phyloP scores from a whole-genome alignment of 1,140 invertebrate species.

The Chelonus insularis region DNA sequence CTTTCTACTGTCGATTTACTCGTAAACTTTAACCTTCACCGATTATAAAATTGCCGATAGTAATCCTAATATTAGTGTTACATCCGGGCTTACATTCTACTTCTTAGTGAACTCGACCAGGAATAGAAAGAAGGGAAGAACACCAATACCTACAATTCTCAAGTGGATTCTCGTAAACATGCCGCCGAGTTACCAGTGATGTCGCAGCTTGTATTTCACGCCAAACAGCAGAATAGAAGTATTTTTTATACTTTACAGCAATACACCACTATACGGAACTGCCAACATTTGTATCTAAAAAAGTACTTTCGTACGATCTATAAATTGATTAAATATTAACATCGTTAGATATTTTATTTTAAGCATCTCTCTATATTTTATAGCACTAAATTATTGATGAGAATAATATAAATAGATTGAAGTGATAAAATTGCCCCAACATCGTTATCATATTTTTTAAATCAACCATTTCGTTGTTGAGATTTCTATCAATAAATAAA shows the following conservation, averaged over 20 bases:
- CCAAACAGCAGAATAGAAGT: slow-evolving; percentile 35
- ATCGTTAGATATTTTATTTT: no score
- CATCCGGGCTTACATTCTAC: neutral
- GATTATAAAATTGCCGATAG: slow-evolving; percentile 17
- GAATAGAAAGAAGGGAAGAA: slow-evolving; percentile 32
- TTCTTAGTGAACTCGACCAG: neutral
- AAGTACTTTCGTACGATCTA: slow-evolving; percentile 4
- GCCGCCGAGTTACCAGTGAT: slow-evolving; percentile 32
- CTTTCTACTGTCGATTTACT: neutral
- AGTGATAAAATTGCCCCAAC: no score
- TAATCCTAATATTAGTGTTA: slow-evolving; percentile 12
- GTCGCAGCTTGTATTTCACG: slow-evolving; percentile 35
- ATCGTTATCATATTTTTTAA: no score
- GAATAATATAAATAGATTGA: no score
- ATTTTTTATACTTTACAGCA: slow-evolving; percentile 14
- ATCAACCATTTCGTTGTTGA: no score
- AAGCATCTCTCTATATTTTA: no score
- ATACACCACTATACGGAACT: neutral
- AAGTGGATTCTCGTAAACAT: slow-evolving; percentile 36
- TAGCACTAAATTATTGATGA: no score
- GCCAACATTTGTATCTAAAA: neutral
- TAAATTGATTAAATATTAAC: no score
- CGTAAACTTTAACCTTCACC: slow-evolving; percentile 7
- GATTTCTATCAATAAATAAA: no score
- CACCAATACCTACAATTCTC: slow-evolving; percentile 14